Evolutionary conservation across 2,888 invertebrate genomes (phyloP), one percentile per base, ranked within the genome.

Genomic region (Cephonodes hylas): DNA sequence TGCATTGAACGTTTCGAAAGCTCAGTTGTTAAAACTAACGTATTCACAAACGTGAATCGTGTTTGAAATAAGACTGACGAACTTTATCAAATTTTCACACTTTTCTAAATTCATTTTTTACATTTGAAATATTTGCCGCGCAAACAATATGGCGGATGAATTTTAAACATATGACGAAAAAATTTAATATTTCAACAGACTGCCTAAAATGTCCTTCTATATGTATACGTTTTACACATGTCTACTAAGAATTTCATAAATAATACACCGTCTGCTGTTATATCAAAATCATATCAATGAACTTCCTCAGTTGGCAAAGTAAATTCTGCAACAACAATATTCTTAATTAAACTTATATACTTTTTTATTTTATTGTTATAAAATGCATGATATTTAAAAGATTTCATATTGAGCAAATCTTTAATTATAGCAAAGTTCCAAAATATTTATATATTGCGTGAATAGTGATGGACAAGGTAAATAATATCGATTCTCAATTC

Each of bases 61-160:
- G 79, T 84, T 83, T 80, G 74, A 79, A 74, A 85, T 82, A 90
- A 91, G 91, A 91, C 91, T 91, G 91, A 91, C 73, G 72, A 79
- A 79, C 76, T 83, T 83, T 85, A 82, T 83, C 74, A 83, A 81
- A 79, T 83, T 85, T 88, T 88, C 83, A 76, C 83, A 86, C 79
- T 88, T 89, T 89, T 91, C 84, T 89, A 88, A 66, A 80, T 77
- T 81, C 75, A 77, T 80, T 83, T 82, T 83, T 77, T 80, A 81
- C 68, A 81, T 75, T 78, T 78, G 82, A 53, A 45, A 53, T 31
- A 53, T 53, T 79, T 71, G 78, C 77, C 72, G 63, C 72, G 66
- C 71, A 66, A 66, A 64, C 62, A 65, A 70, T 64, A 63, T 66
- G 70, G 69, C 66, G 68, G 69, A 70, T 62, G 67, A 67, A 65